Evolutionary conservation across 2,888 invertebrate genomes (phyloP).

Genomic region (Drosophila formosana): DNA sequence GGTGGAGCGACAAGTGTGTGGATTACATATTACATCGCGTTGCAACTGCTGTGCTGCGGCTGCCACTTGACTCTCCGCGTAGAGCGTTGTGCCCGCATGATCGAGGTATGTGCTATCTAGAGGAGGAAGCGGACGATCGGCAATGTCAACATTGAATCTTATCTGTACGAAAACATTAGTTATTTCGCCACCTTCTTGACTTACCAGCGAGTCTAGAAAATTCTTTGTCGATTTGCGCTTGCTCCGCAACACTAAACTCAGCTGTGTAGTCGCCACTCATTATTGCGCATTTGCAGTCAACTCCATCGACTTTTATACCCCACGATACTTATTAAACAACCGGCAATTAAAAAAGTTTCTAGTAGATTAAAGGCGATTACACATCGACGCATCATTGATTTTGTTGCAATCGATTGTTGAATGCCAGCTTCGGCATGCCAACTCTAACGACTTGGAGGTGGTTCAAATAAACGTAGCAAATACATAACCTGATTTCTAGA

Average conservation of each 20-base stretch:
- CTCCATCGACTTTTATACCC: constrained; percentile 30
- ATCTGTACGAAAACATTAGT: constrained; percentile 3
- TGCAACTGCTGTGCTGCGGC: constrained; percentile 88
- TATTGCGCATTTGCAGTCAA: constrained; percentile 8
- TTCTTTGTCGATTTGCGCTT: constrained; percentile 64
- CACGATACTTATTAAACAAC: neutral
- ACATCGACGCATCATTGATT: too few relatives aligned
- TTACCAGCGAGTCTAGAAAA: constrained; percentile 74
- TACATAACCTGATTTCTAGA: too few relatives aligned
- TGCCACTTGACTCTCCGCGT: constrained; percentile 91
- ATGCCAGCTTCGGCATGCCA: too few relatives aligned
- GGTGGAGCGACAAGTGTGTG: constrained; percentile 94
- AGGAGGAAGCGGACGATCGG: constrained; percentile 71
- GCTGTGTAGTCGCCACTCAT: constrained; percentile 42
- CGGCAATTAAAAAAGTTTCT: neutral
- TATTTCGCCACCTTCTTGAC: constrained; percentile 13
- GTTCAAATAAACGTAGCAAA: too few relatives aligned
- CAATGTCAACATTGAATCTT: constrained; percentile 11
- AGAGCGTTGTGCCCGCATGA: constrained; percentile 94
- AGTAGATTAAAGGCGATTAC: too few relatives aligned
- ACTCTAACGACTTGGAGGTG: too few relatives aligned
- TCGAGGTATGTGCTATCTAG: constrained; percentile 92
- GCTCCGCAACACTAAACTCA: constrained; percentile 69
- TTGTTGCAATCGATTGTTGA: too few relatives aligned
- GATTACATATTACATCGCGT: constrained; percentile 94